Conservation (phyloP, 1,140 invertebrate species). For the Drosophila navojoa region DNA sequence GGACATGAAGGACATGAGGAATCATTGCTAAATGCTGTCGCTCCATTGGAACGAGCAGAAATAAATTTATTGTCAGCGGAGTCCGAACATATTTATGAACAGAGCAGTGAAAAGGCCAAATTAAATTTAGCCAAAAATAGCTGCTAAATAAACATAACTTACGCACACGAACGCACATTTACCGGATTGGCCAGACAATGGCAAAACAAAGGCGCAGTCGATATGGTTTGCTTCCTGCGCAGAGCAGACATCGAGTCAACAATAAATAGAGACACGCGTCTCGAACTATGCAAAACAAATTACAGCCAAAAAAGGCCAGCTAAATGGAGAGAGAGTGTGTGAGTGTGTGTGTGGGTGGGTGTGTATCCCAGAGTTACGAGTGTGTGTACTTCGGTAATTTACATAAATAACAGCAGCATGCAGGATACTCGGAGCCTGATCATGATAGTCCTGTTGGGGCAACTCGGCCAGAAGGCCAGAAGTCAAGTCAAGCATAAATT, state of each 20-base stretch:
- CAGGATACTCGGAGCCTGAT: constrained; percentile 36
- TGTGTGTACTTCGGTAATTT: constrained; percentile 38
- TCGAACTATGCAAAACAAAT: constrained; percentile 71
- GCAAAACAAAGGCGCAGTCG: constrained; percentile 46
- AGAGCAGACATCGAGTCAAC: constrained; percentile 44
- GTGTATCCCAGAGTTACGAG: constrained; percentile 40
- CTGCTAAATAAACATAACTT: constrained; percentile 40
- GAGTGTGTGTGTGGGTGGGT: constrained; percentile 34
- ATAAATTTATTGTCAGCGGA: constrained; percentile 46
- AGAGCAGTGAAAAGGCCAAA: constrained; percentile 35
- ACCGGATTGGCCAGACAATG: constrained; percentile 46
- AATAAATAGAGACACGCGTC: constrained; percentile 70
- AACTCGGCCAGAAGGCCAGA: constrained; percentile 22
- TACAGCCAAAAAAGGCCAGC: constrained; percentile 34
- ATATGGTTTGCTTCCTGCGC: constrained; percentile 10
- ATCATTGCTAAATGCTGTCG: constrained; percentile 33
- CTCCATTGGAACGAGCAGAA: constrained; percentile 52
- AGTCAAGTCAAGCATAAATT: constrained; percentile 71
- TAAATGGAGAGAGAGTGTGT: not conserved
- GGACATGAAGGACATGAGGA: constrained; percentile 42
- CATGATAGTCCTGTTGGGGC: constrained; percentile 21
- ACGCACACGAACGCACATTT: not conserved
- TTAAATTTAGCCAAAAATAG: constrained; percentile 58
- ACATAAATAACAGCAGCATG: constrained; percentile 69
- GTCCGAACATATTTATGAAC: constrained; percentile 44